These are phyloP conservation scores for Hirtodrosophila cameraria DNA, from an alignment of 2,888 invertebrate species.

Conservation along the genomic window DNA sequence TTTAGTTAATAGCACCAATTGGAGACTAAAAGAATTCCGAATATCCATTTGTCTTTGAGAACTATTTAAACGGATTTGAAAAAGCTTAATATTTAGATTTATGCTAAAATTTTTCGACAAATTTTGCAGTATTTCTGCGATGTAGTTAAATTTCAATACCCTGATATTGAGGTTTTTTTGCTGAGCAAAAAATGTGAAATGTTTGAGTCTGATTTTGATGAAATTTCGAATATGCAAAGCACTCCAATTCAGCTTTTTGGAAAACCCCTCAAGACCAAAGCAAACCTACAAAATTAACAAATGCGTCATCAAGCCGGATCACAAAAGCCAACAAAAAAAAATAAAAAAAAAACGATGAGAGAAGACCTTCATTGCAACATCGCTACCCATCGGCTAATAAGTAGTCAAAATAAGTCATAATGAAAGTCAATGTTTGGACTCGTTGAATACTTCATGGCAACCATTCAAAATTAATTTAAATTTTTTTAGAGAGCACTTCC, in stretches of 20 bases:
- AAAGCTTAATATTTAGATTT: too few relatives aligned
- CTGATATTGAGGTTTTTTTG: slow-evolving; percentile 2
- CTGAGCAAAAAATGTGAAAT: slow-evolving; percentile 8
- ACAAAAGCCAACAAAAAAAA: slow-evolving; percentile 9
- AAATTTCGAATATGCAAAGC: slow-evolving; percentile 7
- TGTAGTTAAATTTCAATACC: neutral
- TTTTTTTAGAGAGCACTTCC: slow-evolving; percentile 25
- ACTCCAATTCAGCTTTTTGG: slow-evolving; percentile 39
- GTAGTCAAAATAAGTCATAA: slow-evolving; percentile 52
- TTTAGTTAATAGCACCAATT: neutral
- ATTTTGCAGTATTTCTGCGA: too few relatives aligned
- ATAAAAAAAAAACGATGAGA: slow-evolving; percentile 7
- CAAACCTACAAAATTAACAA: slow-evolving; percentile 14
- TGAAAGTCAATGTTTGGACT: slow-evolving; percentile 55
- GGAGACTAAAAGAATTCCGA: neutral
- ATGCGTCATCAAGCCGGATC: slow-evolving; percentile 54
- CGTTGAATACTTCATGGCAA: slow-evolving; percentile 15
- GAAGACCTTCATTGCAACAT: slow-evolving; percentile 68
- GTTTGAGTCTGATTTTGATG: too few relatives aligned
- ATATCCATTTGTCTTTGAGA: too few relatives aligned
- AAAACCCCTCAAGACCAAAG: slow-evolving; percentile 46
- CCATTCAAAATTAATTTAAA: slow-evolving; percentile 11
- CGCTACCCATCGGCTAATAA: slow-evolving; percentile 33
- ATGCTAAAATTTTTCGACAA: too few relatives aligned
- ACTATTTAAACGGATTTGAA: too few relatives aligned